Base-by-base conservation (phyloP, 2,888 invertebrate genomes). In the Lordiphosa andalusiaca region DNA sequence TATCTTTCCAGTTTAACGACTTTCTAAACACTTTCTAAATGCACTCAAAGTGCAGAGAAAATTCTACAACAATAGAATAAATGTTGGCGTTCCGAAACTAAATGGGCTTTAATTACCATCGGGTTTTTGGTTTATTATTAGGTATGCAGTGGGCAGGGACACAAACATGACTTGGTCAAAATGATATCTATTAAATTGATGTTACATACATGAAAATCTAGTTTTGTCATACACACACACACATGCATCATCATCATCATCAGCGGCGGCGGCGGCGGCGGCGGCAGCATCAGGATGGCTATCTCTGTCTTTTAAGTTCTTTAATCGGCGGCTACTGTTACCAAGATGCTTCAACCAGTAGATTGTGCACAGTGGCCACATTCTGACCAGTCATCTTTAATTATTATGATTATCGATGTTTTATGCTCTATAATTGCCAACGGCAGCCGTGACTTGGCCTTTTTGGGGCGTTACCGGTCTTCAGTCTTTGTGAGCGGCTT, bases 401-500 rank as follows among this genome's bases (percentile, higher is more conserved):
- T 80, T 85, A 85, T 80, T 80, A 73, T 85, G 78, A 85, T 85
- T 80, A 85, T 80, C 84, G 74, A 85, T 85, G 80, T 82, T 81
- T 85, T 80, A 84, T 85, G 84, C 84, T 77, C 82, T 71, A 80
- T 85, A 80, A 80, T 84, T 85, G 83, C 74, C 71, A 59, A 50
- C 71, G 85, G 75, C 81, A 42, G 67, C 60, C 67, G 75, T 80
- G 83, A 83, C 84, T 72, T 39, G 83, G 58, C 42, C 60, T 54
- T 69, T 83, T 75, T 59, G 67, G 66, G 63, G 63, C 69, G 73
- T 75, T 67, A 42, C 59, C 55, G 47, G 23, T 46, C 52, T 25
- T 53, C 38, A 68, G 44, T 68, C 63, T 46, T 47, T 36, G 19
- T 25, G 12, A 19, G 19, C 33, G 33, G 35, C 30, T 33, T 35